Base-by-base conservation (phyloP, 1,140 invertebrate species). In the Pseudomyrmex dendroicus region DNA sequence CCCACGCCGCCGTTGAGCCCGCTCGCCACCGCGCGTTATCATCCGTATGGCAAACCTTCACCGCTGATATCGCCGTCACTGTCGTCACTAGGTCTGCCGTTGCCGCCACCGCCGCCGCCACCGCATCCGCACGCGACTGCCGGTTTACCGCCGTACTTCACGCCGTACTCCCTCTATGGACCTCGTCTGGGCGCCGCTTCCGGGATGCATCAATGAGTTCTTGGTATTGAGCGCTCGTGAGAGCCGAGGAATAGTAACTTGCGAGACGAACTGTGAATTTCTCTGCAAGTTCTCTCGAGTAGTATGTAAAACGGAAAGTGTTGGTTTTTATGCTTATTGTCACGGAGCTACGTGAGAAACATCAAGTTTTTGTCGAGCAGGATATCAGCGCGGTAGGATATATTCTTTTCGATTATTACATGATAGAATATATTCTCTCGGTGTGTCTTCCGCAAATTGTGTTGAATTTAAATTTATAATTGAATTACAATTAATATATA, bases 1-100 rank as follows among this genome's bases (percentile, higher is more conserved):
- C 98, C 98, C 0, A 98, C 97, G 9, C 97, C 98, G 4, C 97
- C 98, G 5, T 94, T 98, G 17, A 97, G 97, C 89, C 97, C 97
- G 2, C 93, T 98, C 10, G 97, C 97, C 5, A 96, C 96, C 10
- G 96, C 96, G 8, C 95, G 98, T 50, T 98, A 98, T 93, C 98
- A 98, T 94, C 98, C 98, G 0, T 98, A 98, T 91, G 96, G 96
- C 48, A 97, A 97, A 93, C 96, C 97, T 1, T 96, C 96, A 17
- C 94, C 95, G 86, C 92, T 96, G 90, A 91, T 96, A 84, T 93
- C 92, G 44, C 92, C 92, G 88, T 94, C 95, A 83, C 92, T 96
- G 73, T 92, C 96, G 78, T 89, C 96, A 88, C 92, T 96, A 89
- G 95, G 95, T 25, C 89, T 95, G 35, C 95, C 95, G 57, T 95